Conservation (phyloP, 2,888 invertebrate species). For the Tachystola acroxantha region DNA sequence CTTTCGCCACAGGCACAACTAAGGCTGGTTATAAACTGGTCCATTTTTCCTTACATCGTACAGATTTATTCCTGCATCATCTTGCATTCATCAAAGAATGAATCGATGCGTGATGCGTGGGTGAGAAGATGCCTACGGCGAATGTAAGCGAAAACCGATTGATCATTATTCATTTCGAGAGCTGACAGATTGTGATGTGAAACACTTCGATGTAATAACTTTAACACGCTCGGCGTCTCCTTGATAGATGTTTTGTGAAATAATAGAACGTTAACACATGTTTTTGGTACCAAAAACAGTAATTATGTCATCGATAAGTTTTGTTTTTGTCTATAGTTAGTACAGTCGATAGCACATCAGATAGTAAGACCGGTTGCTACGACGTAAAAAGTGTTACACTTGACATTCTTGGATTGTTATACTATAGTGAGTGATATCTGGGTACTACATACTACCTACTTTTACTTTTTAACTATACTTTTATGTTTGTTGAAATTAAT, state of each 20-base stretch:
- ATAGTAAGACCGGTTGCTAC: too few relatives aligned
- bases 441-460: too few relatives aligned
- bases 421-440: too few relatives aligned
- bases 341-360: too few relatives aligned
- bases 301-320: slow-evolving; percentile 34
- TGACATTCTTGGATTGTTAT: too few relatives aligned
- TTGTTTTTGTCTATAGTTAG: neutral
- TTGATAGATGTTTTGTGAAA: slow-evolving; percentile 49
- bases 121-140: slow-evolving; percentile 46
- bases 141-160: slow-evolving; percentile 51
- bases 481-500: too few relatives aligned
- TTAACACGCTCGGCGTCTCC: slow-evolving; percentile 49
- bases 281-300: slow-evolving; percentile 26
- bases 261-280: slow-evolving; percentile 49
- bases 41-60: neutral
- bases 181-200: slow-evolving; percentile 64
- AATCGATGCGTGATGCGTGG: slow-evolving; percentile 38
- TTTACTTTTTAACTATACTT: too few relatives aligned
- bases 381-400: too few relatives aligned
- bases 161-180: slow-evolving; percentile 62
- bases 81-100: slow-evolving; percentile 9
- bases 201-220: slow-evolving; percentile 54
- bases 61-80: neutral
- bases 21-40: neutral
- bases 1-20: too few relatives aligned